Conservation (phyloP, 2,797 vertebrate genomes). For the Natrix natrix region DNA sequence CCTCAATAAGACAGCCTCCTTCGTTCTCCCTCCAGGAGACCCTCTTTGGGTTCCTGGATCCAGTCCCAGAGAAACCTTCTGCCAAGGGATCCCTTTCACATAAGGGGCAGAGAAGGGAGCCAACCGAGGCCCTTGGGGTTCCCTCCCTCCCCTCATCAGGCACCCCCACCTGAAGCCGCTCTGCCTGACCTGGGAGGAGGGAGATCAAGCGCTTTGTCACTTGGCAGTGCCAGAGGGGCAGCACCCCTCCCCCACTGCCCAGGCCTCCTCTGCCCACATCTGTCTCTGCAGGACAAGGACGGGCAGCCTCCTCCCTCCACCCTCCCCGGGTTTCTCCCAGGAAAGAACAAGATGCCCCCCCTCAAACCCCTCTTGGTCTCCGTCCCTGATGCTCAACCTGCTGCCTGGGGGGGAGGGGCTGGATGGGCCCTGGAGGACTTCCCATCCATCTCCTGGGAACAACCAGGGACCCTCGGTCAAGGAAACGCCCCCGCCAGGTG, state of each 20-base stretch:
- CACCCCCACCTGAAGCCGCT: background rate
- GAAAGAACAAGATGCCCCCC: background rate
- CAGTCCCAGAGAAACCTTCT: background rate
- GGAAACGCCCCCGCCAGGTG: background rate
- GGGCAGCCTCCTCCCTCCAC: background rate
- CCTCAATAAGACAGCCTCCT: background rate
- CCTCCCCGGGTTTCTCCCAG: fast-evolving
- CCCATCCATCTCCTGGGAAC: background rate
- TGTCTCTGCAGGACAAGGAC: background rate
- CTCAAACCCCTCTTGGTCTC: background rate
- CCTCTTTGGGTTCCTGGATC: background rate
- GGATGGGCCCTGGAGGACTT: background rate
- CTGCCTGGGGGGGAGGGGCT: background rate
- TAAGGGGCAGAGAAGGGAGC: background rate
- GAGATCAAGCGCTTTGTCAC: background rate
- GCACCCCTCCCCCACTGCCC: background rate
- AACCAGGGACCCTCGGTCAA: background rate
- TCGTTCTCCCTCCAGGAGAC: background rate
- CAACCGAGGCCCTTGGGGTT: background rate
- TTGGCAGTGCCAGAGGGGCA: background rate
- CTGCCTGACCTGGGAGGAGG: background rate
- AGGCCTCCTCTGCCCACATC: background rate
- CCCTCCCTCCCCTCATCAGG: background rate
- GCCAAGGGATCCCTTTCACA: background rate
- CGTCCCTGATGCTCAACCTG: background rate